Evolutionary conservation across 1,140 invertebrate genomes (phyloP), one percentile per base, ranked within the genome.

Genomic region (Pogonomyrmex barbatus): DNA sequence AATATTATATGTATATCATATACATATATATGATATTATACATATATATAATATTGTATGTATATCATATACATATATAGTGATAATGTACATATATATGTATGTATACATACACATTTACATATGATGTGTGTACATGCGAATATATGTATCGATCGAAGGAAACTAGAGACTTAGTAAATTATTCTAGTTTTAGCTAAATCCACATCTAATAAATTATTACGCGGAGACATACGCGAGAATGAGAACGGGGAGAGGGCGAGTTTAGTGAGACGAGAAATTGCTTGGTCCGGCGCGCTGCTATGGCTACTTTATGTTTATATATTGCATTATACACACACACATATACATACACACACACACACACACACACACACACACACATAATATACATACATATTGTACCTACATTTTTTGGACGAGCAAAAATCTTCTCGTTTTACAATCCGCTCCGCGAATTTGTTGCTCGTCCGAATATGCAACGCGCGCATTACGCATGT

Each of bases 121-220:
- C 24, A 12, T 45, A 47, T 52, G 45, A 56, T 4, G 24, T 50
- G 42, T 85, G 30, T 68, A 67, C 52, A 70, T 67, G 67, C 56
- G 67, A 71, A 87, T 71, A 79, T 79, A 70, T 56, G 68, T 91
- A 93, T 93, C 89, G 90, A 93, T 93, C 88, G 79, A 93, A 92
- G 91, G 73, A 92, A 39, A 88, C 76, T 93, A 94, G 89, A 89
- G 83, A 91, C 87, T 89, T 94, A 94, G 93, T 92, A 91, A 94
- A 94, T 94, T 93, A 94, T 93, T 93, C 89, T 93, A 93, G 90
- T 91, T 67, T 91, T 94, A 93, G 92, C 79, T 90, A 86, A 92
- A 93, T 92, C 91, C 89, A 91, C 90, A 86, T 89, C 85, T 91
- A 86, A 81, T 87, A 77, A 92, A 92, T 91, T 92, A 91, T 89